Percentiles rank a stretch among this genome's conserved stretches.
Evolutionary conservation across 2,888 invertebrate genomes (phyloP).

Genomic region (Acrocyrtus sp.): DNA sequence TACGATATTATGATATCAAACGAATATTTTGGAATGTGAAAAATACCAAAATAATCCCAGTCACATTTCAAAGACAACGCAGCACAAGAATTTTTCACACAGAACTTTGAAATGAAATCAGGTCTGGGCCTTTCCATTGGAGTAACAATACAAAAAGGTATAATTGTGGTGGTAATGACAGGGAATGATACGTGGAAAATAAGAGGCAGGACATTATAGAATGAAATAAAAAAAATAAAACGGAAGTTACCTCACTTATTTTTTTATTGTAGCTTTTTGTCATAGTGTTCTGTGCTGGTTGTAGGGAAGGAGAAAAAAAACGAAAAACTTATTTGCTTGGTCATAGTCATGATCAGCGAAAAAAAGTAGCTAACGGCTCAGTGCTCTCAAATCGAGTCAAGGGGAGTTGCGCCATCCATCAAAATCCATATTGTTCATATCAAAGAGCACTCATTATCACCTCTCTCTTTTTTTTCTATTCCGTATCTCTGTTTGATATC

Average conservation of each 20-base stretch:
- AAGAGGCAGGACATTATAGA: background rate
- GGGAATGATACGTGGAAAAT: slow-evolving; percentile 1
- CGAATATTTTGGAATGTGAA: too few species aligned
- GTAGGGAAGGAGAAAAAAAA: too few species aligned
- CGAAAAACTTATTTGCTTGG: slow-evolving; percentile 36
- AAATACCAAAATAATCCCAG: too few species aligned
- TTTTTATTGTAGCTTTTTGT: too few species aligned
- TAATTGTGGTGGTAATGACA: slow-evolving; percentile 22
- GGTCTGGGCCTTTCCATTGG: too few species aligned
- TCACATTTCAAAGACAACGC: too few species aligned
- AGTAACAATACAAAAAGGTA: too few species aligned
- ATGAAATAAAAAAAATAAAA: slow-evolving; percentile 11
- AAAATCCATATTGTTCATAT: slow-evolving; percentile 1
- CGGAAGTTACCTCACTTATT: slow-evolving; percentile 28
- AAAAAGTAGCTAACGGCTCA: slow-evolving; percentile 29
- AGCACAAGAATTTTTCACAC: too few species aligned
- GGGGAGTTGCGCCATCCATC: background rate
- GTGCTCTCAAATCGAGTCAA: slow-evolving; percentile 33
- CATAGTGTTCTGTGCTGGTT: too few species aligned
- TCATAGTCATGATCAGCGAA: slow-evolving; percentile 11
- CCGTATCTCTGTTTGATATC: slow-evolving; percentile 37
- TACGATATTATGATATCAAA: too few species aligned
- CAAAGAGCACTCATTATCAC: slow-evolving; percentile 18
- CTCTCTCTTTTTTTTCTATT: too few species aligned
- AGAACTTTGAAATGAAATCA: too few species aligned